phyloP scores from a whole-genome alignment of 2,113 vertebrate species.

The Grus americana region DNA sequence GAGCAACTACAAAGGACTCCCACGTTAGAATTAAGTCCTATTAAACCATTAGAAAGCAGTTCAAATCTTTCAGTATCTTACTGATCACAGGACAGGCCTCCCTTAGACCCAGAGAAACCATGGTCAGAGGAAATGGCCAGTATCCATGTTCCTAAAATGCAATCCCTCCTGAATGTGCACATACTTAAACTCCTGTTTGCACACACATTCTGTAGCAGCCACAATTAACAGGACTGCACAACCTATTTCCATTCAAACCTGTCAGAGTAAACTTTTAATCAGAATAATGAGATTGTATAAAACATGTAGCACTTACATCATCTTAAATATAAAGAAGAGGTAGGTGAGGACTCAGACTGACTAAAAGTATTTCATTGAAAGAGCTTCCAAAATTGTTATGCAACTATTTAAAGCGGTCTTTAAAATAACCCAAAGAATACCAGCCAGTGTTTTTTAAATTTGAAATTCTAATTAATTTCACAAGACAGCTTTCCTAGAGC shows the following conservation, averaged over 20 bases:
- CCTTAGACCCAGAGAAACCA: not conserved
- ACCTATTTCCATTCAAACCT: not conserved
- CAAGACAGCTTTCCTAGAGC: not conserved
- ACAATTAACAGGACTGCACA: not conserved
- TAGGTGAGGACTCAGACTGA: not conserved
- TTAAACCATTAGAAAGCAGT: not conserved
- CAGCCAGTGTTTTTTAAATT: not conserved
- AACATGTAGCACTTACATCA: not conserved
- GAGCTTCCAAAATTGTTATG: not conserved
- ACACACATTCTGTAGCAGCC: not conserved
- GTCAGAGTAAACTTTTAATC: not conserved
- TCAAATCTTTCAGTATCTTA: not conserved
- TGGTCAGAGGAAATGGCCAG: not conserved
- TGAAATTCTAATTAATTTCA: not conserved
- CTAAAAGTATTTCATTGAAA: not conserved
- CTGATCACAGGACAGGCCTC: not conserved
- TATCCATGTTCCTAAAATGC: not conserved
- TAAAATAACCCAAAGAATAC: not conserved
- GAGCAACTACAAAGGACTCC: not conserved
- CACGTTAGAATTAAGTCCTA: not conserved
- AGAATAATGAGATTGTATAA: not conserved
- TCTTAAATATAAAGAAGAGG: not conserved
- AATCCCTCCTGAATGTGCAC: not conserved
- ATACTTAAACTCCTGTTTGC: not conserved
- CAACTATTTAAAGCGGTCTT: not conserved